phyloP scores from a whole-genome alignment of 2,888 invertebrate genomes.

The Drosophila lutescens region DNA sequence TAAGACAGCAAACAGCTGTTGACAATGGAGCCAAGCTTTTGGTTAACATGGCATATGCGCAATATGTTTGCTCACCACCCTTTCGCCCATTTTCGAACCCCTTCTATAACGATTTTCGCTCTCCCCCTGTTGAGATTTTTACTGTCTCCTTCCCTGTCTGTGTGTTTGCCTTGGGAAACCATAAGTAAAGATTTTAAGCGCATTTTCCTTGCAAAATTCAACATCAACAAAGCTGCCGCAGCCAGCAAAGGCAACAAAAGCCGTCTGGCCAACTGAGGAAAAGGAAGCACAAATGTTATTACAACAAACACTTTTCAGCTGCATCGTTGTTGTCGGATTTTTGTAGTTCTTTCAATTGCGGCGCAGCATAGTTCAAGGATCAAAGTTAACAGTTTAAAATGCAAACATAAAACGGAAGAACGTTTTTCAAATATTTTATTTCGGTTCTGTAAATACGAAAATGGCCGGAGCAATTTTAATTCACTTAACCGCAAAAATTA shows the following conservation, averaged over 20 bases:
- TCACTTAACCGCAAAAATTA: constrained; percentile 44
- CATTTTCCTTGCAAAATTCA: constrained; percentile 61
- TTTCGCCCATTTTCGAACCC: constrained; percentile 7
- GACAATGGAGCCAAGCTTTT: constrained; percentile 74
- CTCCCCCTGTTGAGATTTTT: constrained; percentile 29
- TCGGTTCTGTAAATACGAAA: constrained; percentile 25
- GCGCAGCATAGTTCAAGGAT: constrained; percentile 18
- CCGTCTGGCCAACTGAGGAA: constrained; percentile 29
- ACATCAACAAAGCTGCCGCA: constrained; percentile 42
- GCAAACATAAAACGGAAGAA: constrained; percentile 26
- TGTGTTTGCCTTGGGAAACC: constrained; percentile 60
- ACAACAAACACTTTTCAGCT: constrained; percentile 34
- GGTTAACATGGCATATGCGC: constrained; percentile 80
- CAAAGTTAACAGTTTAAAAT: constrained; percentile 36
- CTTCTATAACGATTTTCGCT: constrained; percentile 17
- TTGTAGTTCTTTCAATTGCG: constrained; percentile 13
- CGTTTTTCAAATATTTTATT: constrained; percentile 22
- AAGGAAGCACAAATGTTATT: constrained; percentile 43
- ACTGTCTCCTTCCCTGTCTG: constrained; percentile 11
- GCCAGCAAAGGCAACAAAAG: constrained; percentile 29
- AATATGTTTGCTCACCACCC: constrained; percentile 70
- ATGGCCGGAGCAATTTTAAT: constrained; percentile 44
- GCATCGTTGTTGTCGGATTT: constrained; percentile 17
- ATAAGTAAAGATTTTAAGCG: constrained; percentile 77
- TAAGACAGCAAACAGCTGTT: constrained; percentile 71